Conservation (phyloP, 2,113 vertebrate genomes). For the Phasianus colchicus region DNA sequence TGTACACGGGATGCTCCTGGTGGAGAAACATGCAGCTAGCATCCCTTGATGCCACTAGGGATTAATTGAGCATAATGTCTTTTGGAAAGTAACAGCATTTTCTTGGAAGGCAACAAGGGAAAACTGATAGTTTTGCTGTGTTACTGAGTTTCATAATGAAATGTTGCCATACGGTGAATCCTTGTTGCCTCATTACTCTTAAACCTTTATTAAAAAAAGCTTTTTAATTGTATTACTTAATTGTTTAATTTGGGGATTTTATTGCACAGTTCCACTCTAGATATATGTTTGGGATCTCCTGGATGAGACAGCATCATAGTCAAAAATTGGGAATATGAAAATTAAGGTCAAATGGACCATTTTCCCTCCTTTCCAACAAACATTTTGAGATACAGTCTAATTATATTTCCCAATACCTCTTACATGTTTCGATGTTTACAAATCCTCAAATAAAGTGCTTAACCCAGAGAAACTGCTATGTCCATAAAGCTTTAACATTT, state of each 20-base stretch:
- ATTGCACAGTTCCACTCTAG: neutral
- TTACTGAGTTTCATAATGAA: slow-evolving; percentile 27
- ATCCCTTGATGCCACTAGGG: neutral
- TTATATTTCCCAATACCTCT: neutral
- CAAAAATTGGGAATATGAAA: neutral
- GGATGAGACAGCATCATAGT: neutral
- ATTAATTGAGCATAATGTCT: slow-evolving; percentile 42
- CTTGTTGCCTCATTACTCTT: slow-evolving; percentile 48
- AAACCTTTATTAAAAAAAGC: slow-evolving; percentile 38
- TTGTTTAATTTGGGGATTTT: slow-evolving; percentile 11
- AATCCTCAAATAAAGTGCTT: slow-evolving; percentile 2
- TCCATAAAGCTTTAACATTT: neutral
- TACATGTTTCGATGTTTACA: neutral
- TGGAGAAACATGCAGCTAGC: neutral
- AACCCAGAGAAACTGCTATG: neutral
- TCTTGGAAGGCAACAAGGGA: slow-evolving; percentile 34
- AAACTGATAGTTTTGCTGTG: slow-evolving; percentile 35
- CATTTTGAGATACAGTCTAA: neutral
- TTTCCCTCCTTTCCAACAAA: neutral
- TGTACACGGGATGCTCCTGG: neutral
- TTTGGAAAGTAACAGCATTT: slow-evolving; percentile 36
- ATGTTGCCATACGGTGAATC: slow-evolving; percentile 10
- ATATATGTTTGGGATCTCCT: neutral
- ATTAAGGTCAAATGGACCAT: neutral
- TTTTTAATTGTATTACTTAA: slow-evolving; percentile 39